Base-by-base conservation (phyloP, 2,888 invertebrate genomes). In the Mechanitis mazaeus region DNA sequence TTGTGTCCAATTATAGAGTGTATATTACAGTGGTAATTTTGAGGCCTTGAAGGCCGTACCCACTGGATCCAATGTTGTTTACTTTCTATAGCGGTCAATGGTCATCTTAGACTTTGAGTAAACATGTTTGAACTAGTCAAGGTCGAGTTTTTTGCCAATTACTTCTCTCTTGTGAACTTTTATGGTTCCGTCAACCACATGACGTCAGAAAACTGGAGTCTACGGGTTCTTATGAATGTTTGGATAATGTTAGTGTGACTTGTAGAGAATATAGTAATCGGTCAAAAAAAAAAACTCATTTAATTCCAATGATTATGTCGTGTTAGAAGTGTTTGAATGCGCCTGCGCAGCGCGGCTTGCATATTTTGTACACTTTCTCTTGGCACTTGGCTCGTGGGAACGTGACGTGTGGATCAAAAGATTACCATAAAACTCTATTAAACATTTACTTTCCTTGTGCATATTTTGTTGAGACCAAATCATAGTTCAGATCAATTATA, bases 61-160 rank as follows among this genome's bases (percentile, higher is more conserved):
- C 80, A 75, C 76, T 67, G 63, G 75, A 75, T 76, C 75, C 76
- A 72, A 75, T 71, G 74, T 76, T 85, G 81, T 86, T 86, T 83
- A 83, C 87, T 87, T 87, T 87, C 87, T 84, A 85, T 82, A 80
- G 80, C 83, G 86, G 85, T 85, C 85, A 85, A 80, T 77, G 84
- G 81, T 84, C 83, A 72, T 74, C 75, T 75, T 69, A 68, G 64
- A 60, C 64, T 64, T 68, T 66, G 47, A 62, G 56, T 64, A 47
- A 20, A 20, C 20, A 20, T 64, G 78, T 78, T 75, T 71, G 72
- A 71, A 72, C 71, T 68, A 70, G 73, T 79, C 84, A 84, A 84
- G 83, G 85, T 81, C 81, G 75, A 67, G 58, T 65, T 76, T 74
- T 74, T 65, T 64, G 65, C 38, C 28, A 11, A 31, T 33, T 33